Percentiles rank a stretch among this genome's conserved stretches.
These are phyloP conservation scores for Streblospio benedicti DNA, from an alignment of 1,140 invertebrate genomes.

Conservation along the genomic window DNA sequence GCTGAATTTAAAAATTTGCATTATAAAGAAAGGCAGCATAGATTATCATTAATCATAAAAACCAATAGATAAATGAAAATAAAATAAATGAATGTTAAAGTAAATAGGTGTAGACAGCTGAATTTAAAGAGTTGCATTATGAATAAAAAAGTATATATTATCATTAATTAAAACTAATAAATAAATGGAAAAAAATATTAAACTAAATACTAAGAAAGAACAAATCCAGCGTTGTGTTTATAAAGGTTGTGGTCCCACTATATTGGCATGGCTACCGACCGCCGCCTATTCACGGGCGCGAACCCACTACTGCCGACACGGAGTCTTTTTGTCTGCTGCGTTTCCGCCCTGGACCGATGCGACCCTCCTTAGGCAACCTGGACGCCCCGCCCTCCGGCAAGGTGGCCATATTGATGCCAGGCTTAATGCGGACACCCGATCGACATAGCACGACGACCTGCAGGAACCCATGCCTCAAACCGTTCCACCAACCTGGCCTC, in stretches of 20 bases:
- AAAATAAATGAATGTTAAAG: no score
- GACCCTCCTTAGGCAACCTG: conserved; percentile 86
- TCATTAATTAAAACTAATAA: no score
- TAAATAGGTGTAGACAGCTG: no score
- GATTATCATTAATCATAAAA: no score
- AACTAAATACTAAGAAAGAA: no score
- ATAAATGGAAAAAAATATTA: no score
- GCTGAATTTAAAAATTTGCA: no score
- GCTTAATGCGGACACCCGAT: conserved; percentile 58
- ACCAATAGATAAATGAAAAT: no score
- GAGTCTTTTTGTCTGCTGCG: conserved; percentile 92
- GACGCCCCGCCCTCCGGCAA: conserved; percentile 64
- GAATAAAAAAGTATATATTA: no score
- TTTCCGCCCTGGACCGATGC: conserved; percentile 93
- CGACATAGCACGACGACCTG: conserved; percentile 47
- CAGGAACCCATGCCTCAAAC: conserved; percentile 68
- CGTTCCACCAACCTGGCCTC: conserved; percentile 75
- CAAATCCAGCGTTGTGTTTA: no score
- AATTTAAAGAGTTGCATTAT: no score
- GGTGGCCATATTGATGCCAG: conserved; percentile 81
- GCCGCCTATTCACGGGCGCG: conserved; percentile 84
- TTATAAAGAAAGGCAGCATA: no score
- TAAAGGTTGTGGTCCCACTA: conserved; percentile 73
- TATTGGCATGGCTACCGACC: conserved; percentile 74
- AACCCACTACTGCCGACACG: conserved; percentile 94